These are phyloP conservation scores for Nudaria mundana DNA, from an alignment of 2,888 invertebrate genomes.

Conservation along the genomic window DNA sequence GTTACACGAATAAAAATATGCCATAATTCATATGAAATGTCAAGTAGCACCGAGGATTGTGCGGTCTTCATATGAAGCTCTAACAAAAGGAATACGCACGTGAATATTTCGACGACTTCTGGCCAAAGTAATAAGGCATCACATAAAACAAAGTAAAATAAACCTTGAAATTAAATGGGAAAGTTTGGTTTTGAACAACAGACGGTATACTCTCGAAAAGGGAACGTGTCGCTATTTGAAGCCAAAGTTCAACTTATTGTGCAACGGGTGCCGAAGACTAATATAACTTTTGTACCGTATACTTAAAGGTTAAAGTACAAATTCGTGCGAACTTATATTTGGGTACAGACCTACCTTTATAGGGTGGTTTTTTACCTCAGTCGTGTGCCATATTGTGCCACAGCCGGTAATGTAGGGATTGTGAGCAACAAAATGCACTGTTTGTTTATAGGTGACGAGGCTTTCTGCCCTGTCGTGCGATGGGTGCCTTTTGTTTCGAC, in stretches of 20 bases:
- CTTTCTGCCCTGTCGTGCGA: conserved; percentile 38
- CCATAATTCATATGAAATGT: conserved; percentile 51
- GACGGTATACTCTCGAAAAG: conserved; percentile 39
- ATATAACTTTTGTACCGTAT: conserved; percentile 33
- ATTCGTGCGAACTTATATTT: conserved; percentile 24
- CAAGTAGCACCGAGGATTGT: conserved; percentile 40
- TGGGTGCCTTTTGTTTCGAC: conserved; percentile 35
- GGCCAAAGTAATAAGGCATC: conserved; percentile 42
- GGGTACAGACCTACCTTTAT: conserved; percentile 22
- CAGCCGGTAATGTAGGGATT: conserved; percentile 37
- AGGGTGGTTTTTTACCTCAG: conserved; percentile 50
- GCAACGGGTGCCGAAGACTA: conserved; percentile 32
- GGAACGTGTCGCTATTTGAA: conserved; percentile 43
- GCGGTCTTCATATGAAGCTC: conserved; percentile 34
- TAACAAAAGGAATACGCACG: conserved; percentile 62
- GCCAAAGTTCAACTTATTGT: conserved; percentile 65
- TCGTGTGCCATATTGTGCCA: conserved; percentile 55
- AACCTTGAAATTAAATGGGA: conserved; percentile 30
- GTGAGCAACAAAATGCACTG: conserved; percentile 44
- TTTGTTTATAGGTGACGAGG: conserved; percentile 60
- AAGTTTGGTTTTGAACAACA: conserved; percentile 31
- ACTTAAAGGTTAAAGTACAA: conserved; percentile 36
- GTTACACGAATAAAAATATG: conserved; percentile 39
- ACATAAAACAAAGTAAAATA: conserved; percentile 22
- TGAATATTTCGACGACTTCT: conserved; percentile 51